Base-by-base conservation (phyloP, 2,888 invertebrate species). In the Griposia aprilina region DNA sequence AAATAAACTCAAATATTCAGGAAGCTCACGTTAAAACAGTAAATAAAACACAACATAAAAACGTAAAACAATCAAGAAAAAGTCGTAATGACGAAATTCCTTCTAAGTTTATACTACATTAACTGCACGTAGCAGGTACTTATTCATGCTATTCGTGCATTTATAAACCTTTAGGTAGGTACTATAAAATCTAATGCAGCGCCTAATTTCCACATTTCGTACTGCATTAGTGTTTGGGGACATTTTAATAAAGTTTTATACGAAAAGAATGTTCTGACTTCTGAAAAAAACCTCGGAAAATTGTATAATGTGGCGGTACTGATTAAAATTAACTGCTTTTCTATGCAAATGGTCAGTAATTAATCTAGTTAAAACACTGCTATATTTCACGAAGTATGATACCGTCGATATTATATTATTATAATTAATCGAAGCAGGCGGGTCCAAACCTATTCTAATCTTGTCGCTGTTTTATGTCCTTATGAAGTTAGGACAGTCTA, bases 171-270 rank as follows among this genome's bases (percentile, higher is more conserved):
- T 50, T 26, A 66, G 15, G 0, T 45, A 59, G 15, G 55, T 45
- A 36, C 36, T 65, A 69, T 59, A 59, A 71, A 67, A 78, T 57
- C 13, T 62, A 78, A 78, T 68, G 67, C 81, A 83, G 67, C 68
- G 69, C 4, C 20, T 23, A 20, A 26, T 7, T 10, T 10, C 26
- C 11, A 57, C 5, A 55, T 67, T 77, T 77, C 69, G 30, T 83
- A 57, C 60, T 83, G 67, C 30, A 57, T 70, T 52, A 36, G 48
- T 26, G 41, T 63, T 70, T 67, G 3, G 83, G 77, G 83, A 17
- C 60, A n/a, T 55, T 59, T 59, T 69, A n/a, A 45, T 55, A 52
- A 81, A 82, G 50, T 65, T 82, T 76, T 41, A 36, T 60, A 55
- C 11, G 41, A 23, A 57, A 67, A 4, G 0, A 74, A 57, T 26